Base-by-base conservation (phyloP, 2,888 invertebrate genomes). In the Drosophila neonasuta region DNA sequence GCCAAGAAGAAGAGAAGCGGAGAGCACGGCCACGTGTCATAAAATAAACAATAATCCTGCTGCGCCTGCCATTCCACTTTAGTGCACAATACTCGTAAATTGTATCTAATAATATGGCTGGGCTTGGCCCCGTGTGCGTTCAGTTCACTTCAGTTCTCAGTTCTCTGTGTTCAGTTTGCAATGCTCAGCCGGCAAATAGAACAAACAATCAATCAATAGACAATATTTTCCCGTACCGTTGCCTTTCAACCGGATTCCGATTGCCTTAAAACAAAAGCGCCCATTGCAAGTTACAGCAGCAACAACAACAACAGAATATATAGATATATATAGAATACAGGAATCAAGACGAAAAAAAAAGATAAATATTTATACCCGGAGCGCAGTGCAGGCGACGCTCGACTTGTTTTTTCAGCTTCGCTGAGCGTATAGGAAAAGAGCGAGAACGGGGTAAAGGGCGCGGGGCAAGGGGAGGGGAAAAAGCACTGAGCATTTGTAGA, bases 161-260 rank as follows among this genome's bases (percentile, higher is more conserved):
- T 57, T 72, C 42, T 30, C 24, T 24, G 24, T 4, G 44, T 59
- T 74, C 74, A 74, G 44, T 63, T 68, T 59, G 70, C 65, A 57
- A 50, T 71, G 71, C 59, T 65, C 72, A 65, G 64, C 58, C 72
- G 63, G 75, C 74, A 68, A 85, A 75, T 69, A 80, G 86, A 84
- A 76, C 81, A 87, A 85, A 87, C 87, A 83, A 87, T 83, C 87
- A 83, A 83, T 83, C 87, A 81, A 81, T 86, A 81, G 84, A 81
- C 81, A 81, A 81, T 81, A 81, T 86, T 80, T 81, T 81, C 62
- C 64, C 76, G 68, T 73, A 69, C 77, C 74, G 63, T 73, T 70
- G 78, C 59, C 60, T 78, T 62, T 63, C 73, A 62, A 68, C 78
- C 80, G 78, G 84, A 83, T 83, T 86, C 78, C 86, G 86, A 83